Percentiles rank a stretch among this genome's conserved stretches.
Evolutionary conservation across 2,797 vertebrate genomes (phyloP).

Genomic region (Acanthornis magna): DNA sequence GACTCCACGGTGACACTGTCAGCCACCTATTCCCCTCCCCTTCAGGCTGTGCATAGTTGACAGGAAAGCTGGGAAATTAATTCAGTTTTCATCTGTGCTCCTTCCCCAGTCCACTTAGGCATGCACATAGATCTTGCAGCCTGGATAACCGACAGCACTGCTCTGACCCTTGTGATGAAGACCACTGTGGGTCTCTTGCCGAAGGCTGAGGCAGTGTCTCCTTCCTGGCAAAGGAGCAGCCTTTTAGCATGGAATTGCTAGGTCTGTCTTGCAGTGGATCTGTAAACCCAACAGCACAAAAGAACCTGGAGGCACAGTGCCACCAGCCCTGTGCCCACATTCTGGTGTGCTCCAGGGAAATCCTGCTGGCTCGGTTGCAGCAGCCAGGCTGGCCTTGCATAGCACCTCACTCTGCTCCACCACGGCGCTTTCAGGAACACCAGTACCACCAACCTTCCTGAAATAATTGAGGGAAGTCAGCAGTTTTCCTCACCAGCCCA

Average conservation of each 20-base stretch:
- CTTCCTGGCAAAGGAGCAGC: neutral
- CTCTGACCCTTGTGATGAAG: neutral
- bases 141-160: neutral
- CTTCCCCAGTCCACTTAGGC: neutral
- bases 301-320: neutral
- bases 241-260: neutral
- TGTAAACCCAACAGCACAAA: neutral
- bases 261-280: neutral
- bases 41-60: neutral
- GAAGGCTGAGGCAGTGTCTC: neutral
- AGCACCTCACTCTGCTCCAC: neutral
- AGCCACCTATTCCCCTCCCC: neutral
- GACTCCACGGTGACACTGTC: neutral
- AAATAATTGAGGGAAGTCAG: neutral
- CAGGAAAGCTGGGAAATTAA: neutral
- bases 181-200: neutral
- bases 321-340: fast-evolving
- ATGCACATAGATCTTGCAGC: neutral
- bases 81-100: neutral
- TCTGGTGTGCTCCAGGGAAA: neutral
- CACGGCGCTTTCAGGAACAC: neutral
- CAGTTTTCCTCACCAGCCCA: neutral
- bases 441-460: neutral
- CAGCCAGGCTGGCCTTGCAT: neutral
- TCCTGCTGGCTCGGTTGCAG: neutral